Base-by-base conservation (phyloP, 2,113 vertebrate species). In the Mesocricetus auratus region DNA sequence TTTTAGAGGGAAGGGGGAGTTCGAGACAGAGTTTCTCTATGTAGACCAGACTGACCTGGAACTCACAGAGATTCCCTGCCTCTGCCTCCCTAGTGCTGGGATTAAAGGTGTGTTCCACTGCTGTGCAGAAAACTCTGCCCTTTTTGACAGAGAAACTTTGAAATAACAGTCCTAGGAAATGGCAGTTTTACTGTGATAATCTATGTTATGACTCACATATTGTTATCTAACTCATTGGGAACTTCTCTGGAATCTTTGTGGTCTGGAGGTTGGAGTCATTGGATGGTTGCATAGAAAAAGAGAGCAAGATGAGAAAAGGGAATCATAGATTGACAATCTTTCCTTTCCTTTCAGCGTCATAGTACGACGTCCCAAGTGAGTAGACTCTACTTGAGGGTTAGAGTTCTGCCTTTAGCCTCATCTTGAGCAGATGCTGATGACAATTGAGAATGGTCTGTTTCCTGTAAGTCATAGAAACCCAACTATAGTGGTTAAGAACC, bases 91-190 rank as follows among this genome's bases (percentile, higher is more conserved):
- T 39, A 39, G 19, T 39, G 69, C n/a, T 73, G n/a, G 69, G 69
- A 39, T 73, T 73, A 73, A 73, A 73, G n/a, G 69, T 8, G 1
- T 73, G 3, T 24, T 2, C 68, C 36, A n/a, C 68, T n/a, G n/a
- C 17, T n/a, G 69, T n/a, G 36, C 69, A 73, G n/a, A 7, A 39
- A 89, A 56, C 81, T 95, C 56, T 96, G 22, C 93, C 68, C 62
- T 96, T 95, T 56, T 26, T 90, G 39, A 91, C 56, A 95, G 94
- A 97, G 86, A 90, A 89, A 94, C 92, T 94, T 83, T 77, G 79
- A 96, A 94, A 89, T 81, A 82, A n/a, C 15, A 68, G 66, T 91
- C n/a, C 83, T 53, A 94, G 87, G 66, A 56, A 93, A 91, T 81
- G 79, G 62, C 82, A 88, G 68, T 39, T 71, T 66, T 50, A 24